Evolutionary conservation across 1,140 invertebrate species (phyloP).

Genomic region (Formica selysi): DNA sequence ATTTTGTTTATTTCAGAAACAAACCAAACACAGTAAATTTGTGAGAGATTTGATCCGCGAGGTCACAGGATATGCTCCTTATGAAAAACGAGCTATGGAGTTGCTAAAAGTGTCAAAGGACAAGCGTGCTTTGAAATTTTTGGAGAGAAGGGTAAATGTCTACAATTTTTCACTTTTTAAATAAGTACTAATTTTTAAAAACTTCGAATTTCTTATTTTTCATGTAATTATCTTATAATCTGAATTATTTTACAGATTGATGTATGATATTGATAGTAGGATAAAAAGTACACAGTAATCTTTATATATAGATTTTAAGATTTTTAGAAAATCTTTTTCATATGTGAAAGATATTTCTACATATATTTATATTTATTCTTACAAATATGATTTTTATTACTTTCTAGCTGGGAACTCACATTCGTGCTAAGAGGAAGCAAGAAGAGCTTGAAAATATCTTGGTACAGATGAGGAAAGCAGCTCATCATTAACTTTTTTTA

Average conservation of each 20-base stretch:
- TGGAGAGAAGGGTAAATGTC: constrained; percentile 95
- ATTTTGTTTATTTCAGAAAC: constrained; percentile 88
- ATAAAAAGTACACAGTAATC: neutral
- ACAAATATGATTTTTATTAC: constrained; percentile 61
- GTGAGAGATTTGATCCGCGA: constrained; percentile 98
- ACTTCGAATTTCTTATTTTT: constrained; percentile 1
- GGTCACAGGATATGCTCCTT: constrained; percentile 98
- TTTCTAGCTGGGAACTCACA: constrained; percentile 95
- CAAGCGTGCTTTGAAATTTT: constrained; percentile 99
- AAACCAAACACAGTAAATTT: constrained; percentile 98
- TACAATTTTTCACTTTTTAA: neutral
- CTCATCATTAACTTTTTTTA: constrained; percentile 85
- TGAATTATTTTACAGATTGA: neutral
- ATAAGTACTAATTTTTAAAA: neutral
- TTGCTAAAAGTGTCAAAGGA: constrained; percentile 99
- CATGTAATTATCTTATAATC: neutral
- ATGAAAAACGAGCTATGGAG: constrained; percentile 99
- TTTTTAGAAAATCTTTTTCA: neutral
- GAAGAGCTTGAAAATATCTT: constrained; percentile 98
- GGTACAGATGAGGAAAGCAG: constrained; percentile 97
- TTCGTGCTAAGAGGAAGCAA: constrained; percentile 99
- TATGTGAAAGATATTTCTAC: neutral
- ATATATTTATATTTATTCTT: neutral
- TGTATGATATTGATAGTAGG: neutral
- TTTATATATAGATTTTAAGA: neutral